These are phyloP conservation scores for Willisornis vidua DNA, from an alignment of 2,113 vertebrate species.

Conservation along the genomic window DNA sequence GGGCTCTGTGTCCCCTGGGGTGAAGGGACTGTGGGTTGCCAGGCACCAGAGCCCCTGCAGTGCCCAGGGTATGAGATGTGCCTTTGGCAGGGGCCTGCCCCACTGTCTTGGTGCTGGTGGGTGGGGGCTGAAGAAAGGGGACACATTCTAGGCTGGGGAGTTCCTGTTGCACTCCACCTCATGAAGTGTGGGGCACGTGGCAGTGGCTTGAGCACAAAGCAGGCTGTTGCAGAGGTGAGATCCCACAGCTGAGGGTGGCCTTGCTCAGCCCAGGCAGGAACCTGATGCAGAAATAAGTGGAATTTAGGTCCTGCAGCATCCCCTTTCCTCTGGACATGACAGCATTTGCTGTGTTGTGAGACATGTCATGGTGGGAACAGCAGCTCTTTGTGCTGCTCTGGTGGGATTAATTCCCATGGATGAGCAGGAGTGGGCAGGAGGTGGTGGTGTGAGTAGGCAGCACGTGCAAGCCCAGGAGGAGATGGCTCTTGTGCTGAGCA, in stretches of 20 bases:
- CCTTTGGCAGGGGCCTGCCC: background rate
- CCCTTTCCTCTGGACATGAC: background rate
- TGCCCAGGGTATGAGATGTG: too few relatives aligned
- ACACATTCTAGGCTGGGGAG: background rate
- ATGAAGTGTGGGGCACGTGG: accelerated
- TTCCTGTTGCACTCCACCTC: background rate
- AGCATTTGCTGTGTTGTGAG: background rate
- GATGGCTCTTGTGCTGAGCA: background rate
- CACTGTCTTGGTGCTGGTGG: background rate
- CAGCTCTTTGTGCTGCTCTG: background rate
- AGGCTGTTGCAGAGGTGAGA: background rate
- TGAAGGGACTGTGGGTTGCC: background rate
- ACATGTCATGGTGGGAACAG: accelerated
- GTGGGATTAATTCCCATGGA: background rate
- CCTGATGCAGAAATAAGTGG: background rate
- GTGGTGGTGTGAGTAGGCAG: background rate
- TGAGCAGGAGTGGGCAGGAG: background rate
- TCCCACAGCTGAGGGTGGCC: background rate
- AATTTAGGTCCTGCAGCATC: background rate
- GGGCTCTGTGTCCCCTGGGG: accelerated
- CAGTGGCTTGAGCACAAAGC: background rate
- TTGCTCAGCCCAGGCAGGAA: background rate
- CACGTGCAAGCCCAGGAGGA: accelerated
- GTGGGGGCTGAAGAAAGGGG: background rate
- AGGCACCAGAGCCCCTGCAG: background rate